A percentile compares a stretch with the other conserved stretches of the same genome.
Evolutionary conservation across 1,140 invertebrate genomes (phyloP).

Genomic region (Periplaneta americana): DNA sequence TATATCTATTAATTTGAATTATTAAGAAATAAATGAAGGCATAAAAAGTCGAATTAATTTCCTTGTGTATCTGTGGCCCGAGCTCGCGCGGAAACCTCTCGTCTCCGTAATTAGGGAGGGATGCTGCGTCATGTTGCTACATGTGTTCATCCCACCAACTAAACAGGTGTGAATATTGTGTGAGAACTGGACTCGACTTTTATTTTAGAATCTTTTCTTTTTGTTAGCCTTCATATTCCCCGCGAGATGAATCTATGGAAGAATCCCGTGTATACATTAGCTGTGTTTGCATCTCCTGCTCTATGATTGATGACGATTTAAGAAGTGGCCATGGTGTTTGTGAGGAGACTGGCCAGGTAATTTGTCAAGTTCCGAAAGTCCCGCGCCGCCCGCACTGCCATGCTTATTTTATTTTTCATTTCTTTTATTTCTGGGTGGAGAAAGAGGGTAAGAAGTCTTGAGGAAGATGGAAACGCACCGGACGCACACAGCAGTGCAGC

Average conservation of each 20-base stretch:
- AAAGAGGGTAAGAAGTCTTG: not conserved
- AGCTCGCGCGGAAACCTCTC: not conserved
- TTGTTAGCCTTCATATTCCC: not conserved
- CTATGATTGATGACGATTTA: not conserved
- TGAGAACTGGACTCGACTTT: not conserved
- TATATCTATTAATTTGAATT: too few species aligned
- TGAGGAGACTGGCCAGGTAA: not conserved
- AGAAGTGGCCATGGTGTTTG: not conserved
- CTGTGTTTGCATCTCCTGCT: not conserved
- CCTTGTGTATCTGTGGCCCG: too few species aligned
- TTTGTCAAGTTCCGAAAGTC: not conserved
- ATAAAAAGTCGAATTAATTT: too few species aligned
- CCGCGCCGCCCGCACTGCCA: not conserved
- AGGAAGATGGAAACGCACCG: not conserved
- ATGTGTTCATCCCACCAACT: not conserved
- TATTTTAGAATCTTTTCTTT: not conserved
- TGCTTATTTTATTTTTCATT: not conserved
- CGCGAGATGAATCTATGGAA: not conserved
- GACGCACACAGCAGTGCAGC: too few species aligned
- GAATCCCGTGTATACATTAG: not conserved
- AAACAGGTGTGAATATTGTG: not conserved
- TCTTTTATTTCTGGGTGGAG: not conserved
- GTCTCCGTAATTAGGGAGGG: not conserved
- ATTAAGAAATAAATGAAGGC: too few species aligned
- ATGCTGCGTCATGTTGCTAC: not conserved